Evolutionary conservation across 1,140 invertebrate genomes (phyloP).

Genomic region (Campoletis sonorensis): DNA sequence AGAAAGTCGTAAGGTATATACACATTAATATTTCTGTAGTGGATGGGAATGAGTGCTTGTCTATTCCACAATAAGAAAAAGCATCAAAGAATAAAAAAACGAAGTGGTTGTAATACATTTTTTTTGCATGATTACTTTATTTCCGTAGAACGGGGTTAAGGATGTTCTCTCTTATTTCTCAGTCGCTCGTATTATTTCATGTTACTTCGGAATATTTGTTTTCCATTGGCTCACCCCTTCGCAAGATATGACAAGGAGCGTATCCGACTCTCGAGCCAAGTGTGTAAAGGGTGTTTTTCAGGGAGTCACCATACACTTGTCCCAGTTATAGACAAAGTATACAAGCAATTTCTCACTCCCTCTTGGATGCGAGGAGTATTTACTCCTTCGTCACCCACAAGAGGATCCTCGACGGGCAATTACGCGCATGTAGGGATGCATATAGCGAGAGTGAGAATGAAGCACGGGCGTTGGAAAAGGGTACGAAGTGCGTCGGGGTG

Average conservation of each 20-base stretch:
- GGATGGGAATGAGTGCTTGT: neutral
- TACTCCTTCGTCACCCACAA: slow-evolving; percentile 28
- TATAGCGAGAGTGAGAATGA: slow-evolving; percentile 49
- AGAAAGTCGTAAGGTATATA: neutral
- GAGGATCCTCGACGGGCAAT: slow-evolving; percentile 49
- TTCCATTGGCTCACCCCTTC: neutral
- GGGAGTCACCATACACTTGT: slow-evolving; percentile 30
- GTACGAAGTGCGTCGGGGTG: slow-evolving; percentile 49
- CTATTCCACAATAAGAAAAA: neutral
- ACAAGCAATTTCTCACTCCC: slow-evolving; percentile 26
- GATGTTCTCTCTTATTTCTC: no score
- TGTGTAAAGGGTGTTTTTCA: neutral
- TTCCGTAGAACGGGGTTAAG: no score
- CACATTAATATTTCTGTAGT: neutral
- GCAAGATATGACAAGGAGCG: neutral
- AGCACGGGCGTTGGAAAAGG: slow-evolving; percentile 27
- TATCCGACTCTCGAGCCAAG: neutral
- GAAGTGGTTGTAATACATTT: no score
- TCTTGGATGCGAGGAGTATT: slow-evolving; percentile 20
- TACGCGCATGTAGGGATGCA: slow-evolving; percentile 14
- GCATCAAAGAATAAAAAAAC: no score
- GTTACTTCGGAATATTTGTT: no score
- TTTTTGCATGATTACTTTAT: no score
- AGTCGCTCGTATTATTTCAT: no score
- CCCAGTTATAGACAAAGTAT: slow-evolving; percentile 6